Conservation (phyloP, 1,140 invertebrate species). For the Pristionchus pacificus region DNA sequence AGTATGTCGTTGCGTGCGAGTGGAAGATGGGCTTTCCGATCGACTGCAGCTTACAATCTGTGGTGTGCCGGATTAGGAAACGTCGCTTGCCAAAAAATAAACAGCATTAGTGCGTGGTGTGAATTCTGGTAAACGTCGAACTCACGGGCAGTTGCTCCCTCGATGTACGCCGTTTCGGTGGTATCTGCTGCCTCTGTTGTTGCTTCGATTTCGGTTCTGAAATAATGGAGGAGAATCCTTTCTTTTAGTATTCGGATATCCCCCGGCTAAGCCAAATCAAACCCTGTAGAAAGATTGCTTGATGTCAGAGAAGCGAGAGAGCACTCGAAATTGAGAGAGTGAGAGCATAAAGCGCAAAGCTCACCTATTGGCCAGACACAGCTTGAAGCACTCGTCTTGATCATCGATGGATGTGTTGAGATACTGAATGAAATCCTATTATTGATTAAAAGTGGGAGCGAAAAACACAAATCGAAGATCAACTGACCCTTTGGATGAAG, state of each 20-base stretch:
- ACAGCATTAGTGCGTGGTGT: no score
- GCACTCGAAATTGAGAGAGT: no score
- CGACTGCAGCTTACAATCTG: constrained; percentile 57
- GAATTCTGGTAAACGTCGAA: no score
- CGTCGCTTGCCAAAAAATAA: no score
- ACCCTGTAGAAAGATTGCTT: constrained; percentile 47
- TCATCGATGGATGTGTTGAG: constrained; percentile 16
- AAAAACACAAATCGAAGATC: no score
- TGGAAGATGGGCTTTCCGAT: constrained; percentile 59
- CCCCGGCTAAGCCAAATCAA: neutral
- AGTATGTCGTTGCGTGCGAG: constrained; percentile 55
- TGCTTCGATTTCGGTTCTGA: constrained; percentile 41
- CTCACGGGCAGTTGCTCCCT: constrained; percentile 56
- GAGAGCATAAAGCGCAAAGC: constrained; percentile 25
- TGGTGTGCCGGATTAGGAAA: no score
- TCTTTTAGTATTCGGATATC: neutral
- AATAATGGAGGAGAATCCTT: constrained; percentile 31
- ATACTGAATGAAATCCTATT: no score
- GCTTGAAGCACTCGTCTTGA: neutral
- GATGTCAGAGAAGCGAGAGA: constrained; percentile 38
- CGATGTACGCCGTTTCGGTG: constrained; percentile 55
- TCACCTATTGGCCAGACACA: neutral
- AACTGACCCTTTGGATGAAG: no score
- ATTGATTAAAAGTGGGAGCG: no score
- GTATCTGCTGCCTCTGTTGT: constrained; percentile 33